phyloP scores from a whole-genome alignment of 2,888 invertebrate species.

The Pecten maximus region DNA sequence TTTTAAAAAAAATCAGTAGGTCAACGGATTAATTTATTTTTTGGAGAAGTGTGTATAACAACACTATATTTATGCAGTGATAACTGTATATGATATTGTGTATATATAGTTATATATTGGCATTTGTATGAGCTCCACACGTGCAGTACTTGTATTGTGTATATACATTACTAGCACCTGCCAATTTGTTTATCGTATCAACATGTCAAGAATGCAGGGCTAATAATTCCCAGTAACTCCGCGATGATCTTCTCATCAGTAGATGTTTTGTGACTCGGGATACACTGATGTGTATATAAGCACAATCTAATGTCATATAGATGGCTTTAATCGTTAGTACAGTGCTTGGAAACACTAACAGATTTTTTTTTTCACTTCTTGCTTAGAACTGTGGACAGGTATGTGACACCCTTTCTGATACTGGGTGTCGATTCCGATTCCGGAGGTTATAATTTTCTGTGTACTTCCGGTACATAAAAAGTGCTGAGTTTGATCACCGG shows the following conservation, averaged over 20 bases:
- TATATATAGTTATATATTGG: neutral
- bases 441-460: neutral
- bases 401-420: neutral
- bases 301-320: neutral
- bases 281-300: neutral
- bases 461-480: neutral
- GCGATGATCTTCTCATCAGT: neutral
- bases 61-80: neutral
- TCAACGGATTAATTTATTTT: no score
- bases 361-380: neutral
- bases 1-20: no score
- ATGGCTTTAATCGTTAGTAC: neutral
- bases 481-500: neutral
- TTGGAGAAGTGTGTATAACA: no score
- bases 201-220: neutral
- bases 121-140: neutral
- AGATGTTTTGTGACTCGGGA: neutral
- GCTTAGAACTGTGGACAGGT: no score
- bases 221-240: neutral
- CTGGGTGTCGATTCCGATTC: neutral
- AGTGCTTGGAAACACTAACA: neutral
- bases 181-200: conserved; percentile 8
- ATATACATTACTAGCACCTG: neutral
- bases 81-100: neutral
- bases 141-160: neutral